Evolutionary conservation across 2,888 invertebrate species (phyloP), one percentile per base, ranked within the genome.

Genomic region (Limnephilus marmoratus): DNA sequence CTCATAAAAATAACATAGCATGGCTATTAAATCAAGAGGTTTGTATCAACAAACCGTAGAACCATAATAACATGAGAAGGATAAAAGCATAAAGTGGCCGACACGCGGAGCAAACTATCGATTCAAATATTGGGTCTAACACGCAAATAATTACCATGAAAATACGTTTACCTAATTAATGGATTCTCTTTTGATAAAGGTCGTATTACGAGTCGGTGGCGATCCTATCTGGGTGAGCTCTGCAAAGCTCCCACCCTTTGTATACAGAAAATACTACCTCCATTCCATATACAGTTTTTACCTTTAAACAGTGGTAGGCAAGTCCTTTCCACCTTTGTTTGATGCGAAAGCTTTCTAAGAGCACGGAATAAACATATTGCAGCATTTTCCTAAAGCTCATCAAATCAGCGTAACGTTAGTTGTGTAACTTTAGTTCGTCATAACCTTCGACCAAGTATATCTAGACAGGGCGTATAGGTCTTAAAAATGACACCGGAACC

Each of bases 141-240:
- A 41, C 86, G 86, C 86, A 45, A 86, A 85, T 68, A 86, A 86
- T 86, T 24, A 86, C 45, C 86, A 45, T 45, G 29, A 86, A 45
- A 86, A 41, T 45, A 41, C 86, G 86, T 37, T 37, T 86, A 37
- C 13, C 15, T 86, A 83, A 86, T 86, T 41, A 86, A 86, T 86
- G 37, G n/a, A 86, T 45, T 37, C 83, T 37, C 83, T 18, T 41
- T 83, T 83, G 68, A 68, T 83, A 41, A 41, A 83, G 83, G 83
- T 83, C 37, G 83, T 83, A 83, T 83, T 37, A 83, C 34, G 12
- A 18, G 15, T 37, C 15, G 37, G 83, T 37, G 37, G 31, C 83
- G 86, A 86, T 86, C 41, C 45, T 86, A 86, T 86, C 86, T 86
- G 86, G 24, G 88, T 37, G 81, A 80, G 31, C 24, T 80, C 68